A percentile compares a stretch with the other conserved stretches of the same genome.
These are phyloP conservation scores for Euwallacea fornicatus DNA, from an alignment of 1,140 invertebrate species.

Conservation along the genomic window DNA sequence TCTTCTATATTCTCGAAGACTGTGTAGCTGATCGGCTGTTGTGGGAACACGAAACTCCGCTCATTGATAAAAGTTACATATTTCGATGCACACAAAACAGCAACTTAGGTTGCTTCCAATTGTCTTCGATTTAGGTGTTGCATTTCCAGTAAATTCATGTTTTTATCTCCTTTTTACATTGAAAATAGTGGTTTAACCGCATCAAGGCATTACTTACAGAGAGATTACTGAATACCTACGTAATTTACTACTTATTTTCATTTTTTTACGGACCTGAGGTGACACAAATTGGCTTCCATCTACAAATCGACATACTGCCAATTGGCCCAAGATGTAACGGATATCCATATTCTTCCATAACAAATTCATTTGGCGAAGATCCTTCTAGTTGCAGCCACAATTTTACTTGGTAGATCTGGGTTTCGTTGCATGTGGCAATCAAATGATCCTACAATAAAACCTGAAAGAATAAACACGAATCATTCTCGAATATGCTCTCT, in stretches of 20 bases:
- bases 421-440: constrained; percentile 64
- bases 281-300: constrained; percentile 86
- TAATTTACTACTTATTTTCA: no score
- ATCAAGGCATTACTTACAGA: no score
- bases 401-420: constrained; percentile 63
- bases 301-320: constrained; percentile 75
- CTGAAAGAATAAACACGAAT: not conserved
- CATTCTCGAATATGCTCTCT: not conserved
- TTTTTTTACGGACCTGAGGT: constrained; percentile 66
- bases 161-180: no score
- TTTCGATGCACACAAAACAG: no score
- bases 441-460: constrained; percentile 50
- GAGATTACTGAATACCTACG: no score
- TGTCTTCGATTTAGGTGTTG: no score
- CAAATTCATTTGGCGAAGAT: constrained; percentile 48
- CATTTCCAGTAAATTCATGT: no score
- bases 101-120: no score
- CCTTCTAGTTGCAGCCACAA: constrained; percentile 59
- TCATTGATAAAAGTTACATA: no score
- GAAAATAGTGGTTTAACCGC: no score
- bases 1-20: not conserved
- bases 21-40: not conserved
- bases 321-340: constrained; percentile 80
- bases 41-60: no score
- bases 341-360: constrained; percentile 64